Base-by-base conservation (phyloP, 1,140 invertebrate genomes). In the Pseudachorutes palmiensis region DNA sequence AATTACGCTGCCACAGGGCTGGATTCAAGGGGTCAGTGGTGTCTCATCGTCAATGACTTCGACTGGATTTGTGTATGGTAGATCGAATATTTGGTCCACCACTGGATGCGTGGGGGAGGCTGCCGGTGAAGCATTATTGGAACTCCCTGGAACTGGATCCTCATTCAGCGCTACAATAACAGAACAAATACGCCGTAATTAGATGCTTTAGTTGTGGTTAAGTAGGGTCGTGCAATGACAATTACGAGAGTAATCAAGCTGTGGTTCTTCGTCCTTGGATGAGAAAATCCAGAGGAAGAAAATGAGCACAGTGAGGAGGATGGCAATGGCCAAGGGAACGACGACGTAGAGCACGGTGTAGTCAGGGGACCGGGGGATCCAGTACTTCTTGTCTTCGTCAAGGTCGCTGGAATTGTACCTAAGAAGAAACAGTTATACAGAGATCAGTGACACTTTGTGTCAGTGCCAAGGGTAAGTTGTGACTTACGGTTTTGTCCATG, bases 261-360 rank as follows among this genome's bases (percentile, higher is more conserved):
- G 5, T 12, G 30, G 5, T 31, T 9, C 22, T 5, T 14, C 51
- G 9, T 5, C 12, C 19, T 61, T 31, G 12, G 33, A 58, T 9
- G 28, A 61, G 24, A 61, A 36, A 31, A 61, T 24, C 29, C 59
- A 61, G 24, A 32, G 33, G 33, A 61, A 61, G 30, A 61, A 61
- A 2, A 61, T 24, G 30, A 61, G 29, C 12, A 61, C 59, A 9
- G 59, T 61, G 5, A 61, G 30, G 5, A 61, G 33, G 24, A 61
- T 61, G 5, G 12, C 59, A 61, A 24, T 29, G 9, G 59, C 59
- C 9, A 61, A 5, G 3, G 59, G 59, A n/a, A 36, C 59, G 9
- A 29, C 31, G 59, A 30, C 9, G 51, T 55, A 55, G 51, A 55
- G 51, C 3, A 55, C 12, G 12, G 12, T 55, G 24, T 55, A 55